These are phyloP conservation scores for Platanista minor DNA, from an alignment of 2,113 vertebrate species.

Conservation along the genomic window DNA sequence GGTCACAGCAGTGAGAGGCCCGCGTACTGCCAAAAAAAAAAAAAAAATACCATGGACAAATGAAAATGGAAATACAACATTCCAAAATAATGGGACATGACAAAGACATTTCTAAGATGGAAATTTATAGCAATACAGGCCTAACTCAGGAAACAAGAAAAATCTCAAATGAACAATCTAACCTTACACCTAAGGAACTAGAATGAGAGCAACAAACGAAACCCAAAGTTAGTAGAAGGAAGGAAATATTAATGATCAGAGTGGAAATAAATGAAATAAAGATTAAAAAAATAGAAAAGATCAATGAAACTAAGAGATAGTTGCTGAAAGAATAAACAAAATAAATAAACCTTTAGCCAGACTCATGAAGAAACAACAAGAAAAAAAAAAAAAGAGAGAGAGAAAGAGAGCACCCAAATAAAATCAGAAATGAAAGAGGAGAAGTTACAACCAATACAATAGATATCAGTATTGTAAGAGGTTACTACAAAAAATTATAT, in stretches of 20 bases:
- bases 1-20: too few relatives aligned
- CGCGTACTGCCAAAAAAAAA: too few relatives aligned
- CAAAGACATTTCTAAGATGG: not conserved
- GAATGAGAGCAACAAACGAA: not conserved
- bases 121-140: not conserved
- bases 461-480: not conserved
- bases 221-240: not conserved
- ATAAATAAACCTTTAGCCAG: not conserved
- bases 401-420: not conserved
- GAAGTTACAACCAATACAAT: not conserved
- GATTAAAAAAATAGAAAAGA: not conserved
- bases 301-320: not conserved
- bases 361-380: not conserved
- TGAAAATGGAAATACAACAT: not conserved
- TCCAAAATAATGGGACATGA: not conserved
- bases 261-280: not conserved
- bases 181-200: not conserved
- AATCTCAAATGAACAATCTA: not conserved
- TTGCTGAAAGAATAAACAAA: not conserved
- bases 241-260: not conserved
- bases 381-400: not conserved
- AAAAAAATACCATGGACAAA: not conserved
- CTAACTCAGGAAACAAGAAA: not conserved
- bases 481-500: not conserved
- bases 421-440: not conserved